Base-by-base conservation (phyloP, 1,140 invertebrate species). In the Cydia fagiglandana region DNA sequence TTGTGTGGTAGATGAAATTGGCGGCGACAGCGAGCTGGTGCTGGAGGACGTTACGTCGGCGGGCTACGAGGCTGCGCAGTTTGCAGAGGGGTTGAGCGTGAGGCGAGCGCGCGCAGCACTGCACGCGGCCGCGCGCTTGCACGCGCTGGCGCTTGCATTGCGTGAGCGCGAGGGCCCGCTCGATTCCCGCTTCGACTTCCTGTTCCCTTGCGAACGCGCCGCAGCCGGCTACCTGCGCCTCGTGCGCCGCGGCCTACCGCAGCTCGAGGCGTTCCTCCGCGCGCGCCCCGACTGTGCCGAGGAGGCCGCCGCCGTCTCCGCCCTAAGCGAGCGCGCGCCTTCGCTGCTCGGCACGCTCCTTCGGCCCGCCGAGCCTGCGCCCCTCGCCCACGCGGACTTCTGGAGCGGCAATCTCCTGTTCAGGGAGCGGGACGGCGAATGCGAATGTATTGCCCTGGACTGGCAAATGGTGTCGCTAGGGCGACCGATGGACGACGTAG, bases 391-490 rank as follows among this genome's bases (percentile, higher is more conserved):
- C 85, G 97, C 96, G 0, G 96, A 97, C 83, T 97, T 97, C 85
- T 97, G 96, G 96, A 96, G 96, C 85, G 96, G 96, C 79, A 97
- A 97, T 90, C 91, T 97, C 7, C 93, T 97, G 75, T 97, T 97
- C 82, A 91, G 93, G 45, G 94, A 95, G 78, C 86, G 81, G 10
- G 93, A 94, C 53, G 93, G 91, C 41, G 80, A 80, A 24, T 93
- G 88, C 73, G 90, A 92, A 78, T 97, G 96, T 82, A 94, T 94
- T 24, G 96, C 97, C 24, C 88, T 97, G 17, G 96, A 97, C 85
- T 97, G 96, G 96, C 96, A 97, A 93, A 97, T 97, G 96, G 95
- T 97, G 73, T 96, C 96, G 0, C 95, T 96, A 77, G 96, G 96
- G 74, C 91, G 93, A 79, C 93, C 88, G 38, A 93, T 91, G 89